These are phyloP conservation scores for Saccostrea glomerata DNA, from an alignment of 1,140 invertebrate species.

Conservation along the genomic window DNA sequence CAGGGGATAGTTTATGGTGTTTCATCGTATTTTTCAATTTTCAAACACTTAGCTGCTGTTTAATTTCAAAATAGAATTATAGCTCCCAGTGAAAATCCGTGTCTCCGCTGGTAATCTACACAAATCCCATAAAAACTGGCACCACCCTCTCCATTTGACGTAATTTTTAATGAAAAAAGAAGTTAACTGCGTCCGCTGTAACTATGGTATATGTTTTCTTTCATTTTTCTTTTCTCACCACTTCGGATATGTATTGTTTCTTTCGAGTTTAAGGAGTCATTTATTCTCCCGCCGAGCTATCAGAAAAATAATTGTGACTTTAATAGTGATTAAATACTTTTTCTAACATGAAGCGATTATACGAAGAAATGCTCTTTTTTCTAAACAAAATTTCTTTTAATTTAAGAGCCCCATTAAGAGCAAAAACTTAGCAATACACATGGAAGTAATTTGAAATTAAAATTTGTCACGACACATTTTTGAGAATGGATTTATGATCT, in stretches of 20 bases:
- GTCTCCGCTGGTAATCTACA: slow-evolving; percentile 25
- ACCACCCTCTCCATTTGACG: slow-evolving; percentile 29
- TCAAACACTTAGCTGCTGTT: background rate
- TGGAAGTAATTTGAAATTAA: too few relatives aligned
- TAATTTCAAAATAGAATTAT: slow-evolving; percentile 6
- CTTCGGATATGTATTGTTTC: background rate
- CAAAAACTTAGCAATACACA: too few relatives aligned
- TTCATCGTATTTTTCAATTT: slow-evolving; percentile 18
- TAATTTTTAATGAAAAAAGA: slow-evolving; percentile 21
- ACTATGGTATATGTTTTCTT: slow-evolving; percentile 16
- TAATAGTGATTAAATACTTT: too few relatives aligned
- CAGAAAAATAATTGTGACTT: too few relatives aligned
- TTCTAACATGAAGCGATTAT: too few relatives aligned
- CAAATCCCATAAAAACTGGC: slow-evolving; percentile 17
- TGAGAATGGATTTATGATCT: too few relatives aligned
- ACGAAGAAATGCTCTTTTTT: too few relatives aligned
- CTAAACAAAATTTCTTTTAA: too few relatives aligned
- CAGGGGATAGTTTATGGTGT: slow-evolving; percentile 2
- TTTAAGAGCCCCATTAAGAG: too few relatives aligned
- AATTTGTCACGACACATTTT: too few relatives aligned
- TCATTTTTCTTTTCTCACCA: background rate
- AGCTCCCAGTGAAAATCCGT: background rate
- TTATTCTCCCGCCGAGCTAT: background rate
- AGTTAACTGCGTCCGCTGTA: background rate
- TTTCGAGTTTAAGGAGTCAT: background rate